Evolutionary conservation across 2,888 invertebrate genomes (phyloP).

Genomic region (Agapetus fuscipes): DNA sequence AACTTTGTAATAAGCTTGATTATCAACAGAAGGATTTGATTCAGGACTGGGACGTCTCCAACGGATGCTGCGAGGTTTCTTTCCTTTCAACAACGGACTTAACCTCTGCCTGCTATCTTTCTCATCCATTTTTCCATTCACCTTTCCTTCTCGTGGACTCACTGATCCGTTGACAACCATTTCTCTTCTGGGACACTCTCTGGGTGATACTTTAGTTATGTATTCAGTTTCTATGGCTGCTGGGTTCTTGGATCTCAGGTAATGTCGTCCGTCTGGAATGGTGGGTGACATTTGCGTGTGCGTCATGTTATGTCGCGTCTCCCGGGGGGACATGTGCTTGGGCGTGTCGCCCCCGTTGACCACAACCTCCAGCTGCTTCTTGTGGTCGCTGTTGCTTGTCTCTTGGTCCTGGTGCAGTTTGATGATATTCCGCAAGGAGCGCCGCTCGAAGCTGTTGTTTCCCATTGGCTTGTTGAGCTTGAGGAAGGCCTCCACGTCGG

Average conservation of each 20-base stretch:
- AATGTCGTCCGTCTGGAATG: conserved; percentile 27
- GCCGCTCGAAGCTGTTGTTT: conserved; percentile 33
- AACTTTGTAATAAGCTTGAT: conserved; percentile 56
- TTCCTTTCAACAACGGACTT: conserved; percentile 24
- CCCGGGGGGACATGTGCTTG: conserved; percentile 7
- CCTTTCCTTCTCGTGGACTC: conserved; percentile 25
- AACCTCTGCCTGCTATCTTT: conserved; percentile 25
- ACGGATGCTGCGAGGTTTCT: conserved; percentile 34
- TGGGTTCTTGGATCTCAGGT: conserved; percentile 30
- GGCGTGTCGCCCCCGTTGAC: conserved; percentile 25
- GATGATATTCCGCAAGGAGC: conserved; percentile 14
- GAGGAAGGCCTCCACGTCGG: conserved; percentile 60
- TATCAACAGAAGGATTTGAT: conserved; percentile 25
- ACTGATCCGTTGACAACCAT: conserved; percentile 11
- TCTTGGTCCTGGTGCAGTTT: conserved; percentile 21
- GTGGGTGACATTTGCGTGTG: conserved; percentile 25
- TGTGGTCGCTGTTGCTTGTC: too few relatives aligned
- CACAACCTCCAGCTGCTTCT: conserved; percentile 22
- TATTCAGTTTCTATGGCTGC: conserved; percentile 4
- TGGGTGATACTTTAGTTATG: conserved; percentile 10
- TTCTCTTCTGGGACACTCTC: conserved; percentile 5
- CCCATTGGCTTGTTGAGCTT: conserved; percentile 43
- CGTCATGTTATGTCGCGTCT: conserved; percentile 5
- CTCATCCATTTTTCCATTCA: conserved; percentile 23
- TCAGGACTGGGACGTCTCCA: conserved; percentile 29